Evolutionary conservation across 2,797 vertebrate species (phyloP), one percentile per base, ranked within the genome.

Genomic region (Diglossa cyanea): DNA sequence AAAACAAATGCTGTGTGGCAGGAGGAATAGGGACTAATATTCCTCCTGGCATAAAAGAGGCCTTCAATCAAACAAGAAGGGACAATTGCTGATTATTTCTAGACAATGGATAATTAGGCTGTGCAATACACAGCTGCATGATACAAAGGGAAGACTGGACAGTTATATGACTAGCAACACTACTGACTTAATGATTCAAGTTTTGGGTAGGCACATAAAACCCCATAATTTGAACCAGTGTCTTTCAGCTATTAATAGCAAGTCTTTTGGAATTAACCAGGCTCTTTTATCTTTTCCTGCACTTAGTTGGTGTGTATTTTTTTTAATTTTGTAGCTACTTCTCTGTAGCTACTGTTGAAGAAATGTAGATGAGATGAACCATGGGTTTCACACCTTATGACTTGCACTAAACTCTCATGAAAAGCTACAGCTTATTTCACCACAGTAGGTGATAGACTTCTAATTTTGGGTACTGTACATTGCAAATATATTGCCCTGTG

Each of bases 31-130:
- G 28, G 39, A 39, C 35, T 83, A 71, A 57, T 83, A 24, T 51
- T 93, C 15, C 72, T 65, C 15, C n/a, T 37, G 9, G 57, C 58
- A 93, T 25, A 93, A 90, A 94, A 53, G 39, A 87, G 54, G 40
- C 85, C 75, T 93, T 95, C 85, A 95, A 90, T 96, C 82, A 96
- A 94, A 88, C 66, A 87, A 91, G 61, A 95, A 93, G 14, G 66
- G 72, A 95, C 93, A 96, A 96, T 83, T 94, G 90, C 87, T 86
- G 65, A 90, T 94, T 94, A 90, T 96, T 94, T 91, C 93, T 47
- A 90, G 65, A 96, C 96, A 95, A 95, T 91, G 83, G 83, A 91
- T 91, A 94, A 94, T 96, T 95, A 96, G 58, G 20, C 68, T 72
- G 58, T 84, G 65, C 79, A 90, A 75, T 83, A 68, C 93, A 93